Percentiles rank a stretch among this genome's conserved stretches.
phyloP scores from a whole-genome alignment of 2,888 invertebrate species.

The Boloria euphrosyne region DNA sequence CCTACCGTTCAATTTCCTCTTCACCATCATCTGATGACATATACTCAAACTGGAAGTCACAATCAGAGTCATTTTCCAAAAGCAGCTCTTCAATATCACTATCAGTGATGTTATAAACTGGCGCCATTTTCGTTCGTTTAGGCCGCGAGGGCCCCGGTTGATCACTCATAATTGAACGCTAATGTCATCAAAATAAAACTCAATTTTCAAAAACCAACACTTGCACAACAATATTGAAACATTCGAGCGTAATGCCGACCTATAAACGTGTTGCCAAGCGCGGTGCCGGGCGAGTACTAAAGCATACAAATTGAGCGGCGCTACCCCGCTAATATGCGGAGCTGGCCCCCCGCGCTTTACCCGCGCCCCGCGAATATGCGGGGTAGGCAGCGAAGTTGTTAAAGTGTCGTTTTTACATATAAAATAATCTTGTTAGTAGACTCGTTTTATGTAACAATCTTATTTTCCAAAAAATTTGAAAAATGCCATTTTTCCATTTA shows the following conservation, averaged over 20 bases:
- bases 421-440: no score
- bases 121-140: not conserved
- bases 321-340: not conserved
- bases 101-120: not conserved
- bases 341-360: no score
- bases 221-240: not conserved
- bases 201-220: not conserved
- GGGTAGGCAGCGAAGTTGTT: no score
- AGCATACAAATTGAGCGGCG: not conserved
- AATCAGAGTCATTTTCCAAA: not conserved
- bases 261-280: conserved; percentile 7
- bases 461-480: no score
- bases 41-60: not conserved
- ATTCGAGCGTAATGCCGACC: conserved; percentile 1
- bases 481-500: no score
- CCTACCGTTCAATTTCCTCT: not conserved
- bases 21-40: conserved; percentile 8
- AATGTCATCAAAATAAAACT: not conserved
- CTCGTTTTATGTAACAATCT: no score
- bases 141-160: conserved; percentile 1
- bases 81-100: conserved; percentile 8
- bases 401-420: no score
- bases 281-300: conserved; percentile 4
- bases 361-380: no score
- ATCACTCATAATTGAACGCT: conserved; percentile 1